A percentile compares a stretch with the other conserved stretches of the same genome.
phyloP scores from a whole-genome alignment of 2,113 vertebrate genomes.

The Tragelaphus strepsiceros region DNA sequence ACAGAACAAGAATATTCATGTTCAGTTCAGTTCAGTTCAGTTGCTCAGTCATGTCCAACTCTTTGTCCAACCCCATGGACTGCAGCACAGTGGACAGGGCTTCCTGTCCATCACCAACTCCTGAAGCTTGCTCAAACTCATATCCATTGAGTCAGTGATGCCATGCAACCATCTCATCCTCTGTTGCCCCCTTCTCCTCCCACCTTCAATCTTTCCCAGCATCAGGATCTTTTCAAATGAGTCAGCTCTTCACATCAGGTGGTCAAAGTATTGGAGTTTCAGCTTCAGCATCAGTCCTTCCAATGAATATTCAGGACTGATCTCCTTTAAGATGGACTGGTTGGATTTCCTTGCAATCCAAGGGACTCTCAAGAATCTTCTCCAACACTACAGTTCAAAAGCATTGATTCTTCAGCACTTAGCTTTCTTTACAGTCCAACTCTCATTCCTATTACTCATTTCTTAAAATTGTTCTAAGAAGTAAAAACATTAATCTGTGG shows the following conservation, averaged over 20 bases:
- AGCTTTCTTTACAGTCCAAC: background rate
- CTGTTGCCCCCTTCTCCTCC: background rate
- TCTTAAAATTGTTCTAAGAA: background rate
- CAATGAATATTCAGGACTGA: background rate
- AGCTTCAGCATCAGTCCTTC: background rate
- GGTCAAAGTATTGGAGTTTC: background rate
- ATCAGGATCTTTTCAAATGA: background rate
- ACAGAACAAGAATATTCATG: background rate
- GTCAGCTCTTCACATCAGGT: background rate
- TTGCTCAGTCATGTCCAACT: background rate
- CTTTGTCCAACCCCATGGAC: background rate
- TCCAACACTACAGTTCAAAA: background rate
- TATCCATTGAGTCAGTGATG: background rate
- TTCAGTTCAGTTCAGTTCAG: background rate
- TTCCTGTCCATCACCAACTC: background rate
- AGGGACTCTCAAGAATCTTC: background rate
- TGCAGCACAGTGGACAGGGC: background rate
- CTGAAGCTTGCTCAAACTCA: background rate
- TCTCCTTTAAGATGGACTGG: background rate
- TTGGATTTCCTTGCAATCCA: background rate
- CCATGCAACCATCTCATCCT: background rate
- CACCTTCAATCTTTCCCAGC: background rate
- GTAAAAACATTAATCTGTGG: background rate
- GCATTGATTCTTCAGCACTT: accelerated
- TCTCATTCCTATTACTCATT: background rate